Evolutionary conservation across 2,888 invertebrate genomes (phyloP).

Genomic region (Neoaliturus tenellus): DNA sequence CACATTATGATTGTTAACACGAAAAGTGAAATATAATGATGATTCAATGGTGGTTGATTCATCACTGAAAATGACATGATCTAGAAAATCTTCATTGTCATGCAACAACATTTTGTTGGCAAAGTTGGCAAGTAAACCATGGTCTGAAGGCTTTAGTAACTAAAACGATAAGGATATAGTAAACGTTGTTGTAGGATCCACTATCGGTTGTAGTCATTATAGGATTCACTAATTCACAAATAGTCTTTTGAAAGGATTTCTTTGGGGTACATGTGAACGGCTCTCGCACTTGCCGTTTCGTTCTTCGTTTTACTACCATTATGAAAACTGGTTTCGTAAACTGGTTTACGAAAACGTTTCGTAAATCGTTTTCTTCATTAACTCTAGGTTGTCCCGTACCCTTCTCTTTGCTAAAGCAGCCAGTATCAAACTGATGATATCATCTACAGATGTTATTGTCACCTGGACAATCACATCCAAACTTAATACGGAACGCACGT

Average conservation of each 20-base stretch:
- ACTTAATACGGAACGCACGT: conserved; percentile 20
- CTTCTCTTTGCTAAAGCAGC: background rate
- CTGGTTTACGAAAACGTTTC: background rate
- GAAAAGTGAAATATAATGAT: too few relatives aligned
- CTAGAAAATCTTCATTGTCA: conserved; percentile 38
- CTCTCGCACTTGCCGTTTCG: background rate
- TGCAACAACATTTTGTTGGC: conserved; percentile 8
- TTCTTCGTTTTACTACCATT: too few relatives aligned
- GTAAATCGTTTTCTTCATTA: background rate
- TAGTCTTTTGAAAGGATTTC: too few relatives aligned
- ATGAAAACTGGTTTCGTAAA: too few relatives aligned
- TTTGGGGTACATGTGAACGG: too few relatives aligned
- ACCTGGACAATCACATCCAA: background rate
- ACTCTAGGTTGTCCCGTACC: background rate
- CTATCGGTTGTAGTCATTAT: too few relatives aligned
- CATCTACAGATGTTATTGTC: background rate
- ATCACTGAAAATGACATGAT: background rate
- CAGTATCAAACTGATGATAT: background rate
- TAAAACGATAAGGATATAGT: background rate
- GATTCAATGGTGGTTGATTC: too few relatives aligned
- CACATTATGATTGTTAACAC: background rate
- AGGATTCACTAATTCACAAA: background rate
- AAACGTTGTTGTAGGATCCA: too few relatives aligned
- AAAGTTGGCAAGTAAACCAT: conserved; percentile 13
- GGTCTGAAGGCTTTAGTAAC: background rate